These are phyloP conservation scores for Conopomorpha cramerella DNA, from an alignment of 1,140 invertebrate genomes.

Conservation along the genomic window DNA sequence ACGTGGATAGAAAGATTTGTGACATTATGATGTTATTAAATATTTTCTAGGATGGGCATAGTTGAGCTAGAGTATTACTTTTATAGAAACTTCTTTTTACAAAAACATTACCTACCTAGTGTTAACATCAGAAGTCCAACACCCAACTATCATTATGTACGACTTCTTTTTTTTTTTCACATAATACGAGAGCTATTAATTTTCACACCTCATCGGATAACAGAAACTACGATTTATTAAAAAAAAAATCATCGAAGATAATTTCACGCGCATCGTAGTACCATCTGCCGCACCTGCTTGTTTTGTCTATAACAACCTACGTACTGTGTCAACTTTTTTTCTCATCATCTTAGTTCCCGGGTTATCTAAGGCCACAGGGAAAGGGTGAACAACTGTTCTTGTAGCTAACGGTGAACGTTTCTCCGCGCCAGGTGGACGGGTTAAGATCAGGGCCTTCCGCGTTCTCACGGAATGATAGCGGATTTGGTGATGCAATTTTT, in stretches of 20 bases:
- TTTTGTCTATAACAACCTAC: constrained; percentile 26
- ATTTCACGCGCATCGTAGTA: constrained; percentile 48
- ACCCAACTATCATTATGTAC: no score
- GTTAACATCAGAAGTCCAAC: no score
- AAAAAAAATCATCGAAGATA: constrained; percentile 31
- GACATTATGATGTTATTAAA: no score
- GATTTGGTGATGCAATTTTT: constrained; percentile 25
- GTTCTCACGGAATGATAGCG: constrained; percentile 38
- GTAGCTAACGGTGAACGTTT: constrained; percentile 31
- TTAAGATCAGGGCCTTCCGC: constrained; percentile 19
- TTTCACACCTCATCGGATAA: constrained; percentile 36
- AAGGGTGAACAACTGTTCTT: constrained; percentile 35
- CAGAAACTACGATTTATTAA: constrained; percentile 29
- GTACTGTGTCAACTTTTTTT: constrained; percentile 20
- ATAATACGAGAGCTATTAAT: constrained; percentile 36
- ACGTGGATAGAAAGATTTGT: no score
- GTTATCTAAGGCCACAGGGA: constrained; percentile 23
- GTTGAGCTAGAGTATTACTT: no score
- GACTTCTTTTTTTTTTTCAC: no score
- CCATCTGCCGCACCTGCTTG: constrained; percentile 42
- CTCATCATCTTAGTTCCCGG: no score
- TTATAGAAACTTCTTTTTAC: no score
- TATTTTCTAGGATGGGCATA: no score
- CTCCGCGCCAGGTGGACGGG: constrained; percentile 34
- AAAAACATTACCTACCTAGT: no score